Conservation (phyloP, 2,797 vertebrate species). For the Acridotheres tristis region DNA sequence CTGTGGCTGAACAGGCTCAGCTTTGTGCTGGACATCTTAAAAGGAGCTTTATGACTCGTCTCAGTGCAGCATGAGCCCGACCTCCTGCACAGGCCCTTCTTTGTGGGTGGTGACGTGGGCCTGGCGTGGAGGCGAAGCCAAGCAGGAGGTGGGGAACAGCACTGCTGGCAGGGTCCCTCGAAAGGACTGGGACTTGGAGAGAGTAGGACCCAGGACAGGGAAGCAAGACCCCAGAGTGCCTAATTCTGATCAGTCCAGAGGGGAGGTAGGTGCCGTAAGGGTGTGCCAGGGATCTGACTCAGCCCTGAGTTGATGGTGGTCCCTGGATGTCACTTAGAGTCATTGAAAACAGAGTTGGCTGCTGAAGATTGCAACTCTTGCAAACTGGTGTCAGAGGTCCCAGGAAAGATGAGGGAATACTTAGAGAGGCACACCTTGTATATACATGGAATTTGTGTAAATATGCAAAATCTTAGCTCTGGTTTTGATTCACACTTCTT, state of each 20-base stretch:
- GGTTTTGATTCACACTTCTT: not conserved
- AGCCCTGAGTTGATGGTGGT: not conserved
- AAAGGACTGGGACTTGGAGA: not conserved
- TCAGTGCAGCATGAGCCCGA: not conserved
- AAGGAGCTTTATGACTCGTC: constrained; percentile 64
- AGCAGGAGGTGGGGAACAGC: not conserved
- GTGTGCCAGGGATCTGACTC: not conserved
- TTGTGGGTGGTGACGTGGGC: constrained; percentile 52
- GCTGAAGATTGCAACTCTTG: not conserved
- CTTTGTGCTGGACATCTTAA: constrained; percentile 68
- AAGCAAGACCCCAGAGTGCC: not conserved
- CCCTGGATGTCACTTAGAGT: not conserved
- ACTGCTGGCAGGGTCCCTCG: fast-evolving
- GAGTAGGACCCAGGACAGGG: not conserved
- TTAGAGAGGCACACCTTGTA: not conserved
- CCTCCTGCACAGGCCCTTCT: constrained; percentile 57
- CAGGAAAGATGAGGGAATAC: not conserved
- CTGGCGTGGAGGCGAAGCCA: not conserved
- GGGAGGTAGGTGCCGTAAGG: not conserved
- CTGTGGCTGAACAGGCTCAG: constrained; percentile 39
- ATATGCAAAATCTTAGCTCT: not conserved
- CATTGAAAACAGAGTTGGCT: fast-evolving
- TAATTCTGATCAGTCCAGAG: fast-evolving
- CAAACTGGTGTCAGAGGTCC: not conserved
- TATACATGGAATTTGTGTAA: not conserved